A percentile compares a stretch with the other conserved stretches of the same genome.
Conservation (phyloP, 23 tunicate genomes). For the Botrylloides violaceus region DNA sequence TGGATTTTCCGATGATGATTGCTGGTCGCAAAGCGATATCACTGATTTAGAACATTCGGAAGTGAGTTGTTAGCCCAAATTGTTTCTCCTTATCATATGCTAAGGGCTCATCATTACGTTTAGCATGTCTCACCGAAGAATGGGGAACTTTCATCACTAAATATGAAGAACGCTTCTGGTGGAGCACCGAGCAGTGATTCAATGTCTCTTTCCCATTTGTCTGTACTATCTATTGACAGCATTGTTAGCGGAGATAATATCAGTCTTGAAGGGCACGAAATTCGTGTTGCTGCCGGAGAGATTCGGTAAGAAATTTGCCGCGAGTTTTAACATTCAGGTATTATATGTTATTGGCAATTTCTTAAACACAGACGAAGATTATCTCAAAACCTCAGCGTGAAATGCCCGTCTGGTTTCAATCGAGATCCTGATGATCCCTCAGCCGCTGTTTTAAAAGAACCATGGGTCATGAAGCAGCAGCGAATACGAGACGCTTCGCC, state of each 20-base stretch:
- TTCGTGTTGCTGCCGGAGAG: constrained; percentile 78
- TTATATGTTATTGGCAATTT: background rate
- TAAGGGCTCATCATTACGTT: background rate
- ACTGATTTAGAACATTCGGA: constrained; percentile 64
- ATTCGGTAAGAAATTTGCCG: constrained; percentile 33
- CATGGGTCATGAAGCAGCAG: constrained; percentile 70
- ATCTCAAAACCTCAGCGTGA: constrained; percentile 33
- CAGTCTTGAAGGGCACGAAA: constrained; percentile 80
- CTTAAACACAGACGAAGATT: constrained; percentile 47
- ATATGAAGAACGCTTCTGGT: background rate
- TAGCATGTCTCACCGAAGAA: background rate
- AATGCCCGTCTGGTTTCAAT: constrained; percentile 40
- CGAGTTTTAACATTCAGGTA: background rate
- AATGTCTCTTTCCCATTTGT: constrained; percentile 86
- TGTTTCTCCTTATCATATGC: background rate
- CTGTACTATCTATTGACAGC: constrained; percentile 87
- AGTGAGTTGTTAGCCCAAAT: no score
- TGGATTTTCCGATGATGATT: constrained; percentile 48
- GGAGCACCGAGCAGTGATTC: constrained; percentile 63
- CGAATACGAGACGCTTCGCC: constrained; percentile 94
- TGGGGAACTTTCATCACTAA: background rate
- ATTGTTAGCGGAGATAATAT: constrained; percentile 80
- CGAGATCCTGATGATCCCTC: constrained; percentile 99
- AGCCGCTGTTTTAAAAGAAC: constrained; percentile 97
- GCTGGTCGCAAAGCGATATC: constrained; percentile 93